Evolutionary conservation across 2,888 invertebrate genomes (phyloP), one percentile per base, ranked within the genome.

Genomic region (Xestoiulus laeticollis): DNA sequence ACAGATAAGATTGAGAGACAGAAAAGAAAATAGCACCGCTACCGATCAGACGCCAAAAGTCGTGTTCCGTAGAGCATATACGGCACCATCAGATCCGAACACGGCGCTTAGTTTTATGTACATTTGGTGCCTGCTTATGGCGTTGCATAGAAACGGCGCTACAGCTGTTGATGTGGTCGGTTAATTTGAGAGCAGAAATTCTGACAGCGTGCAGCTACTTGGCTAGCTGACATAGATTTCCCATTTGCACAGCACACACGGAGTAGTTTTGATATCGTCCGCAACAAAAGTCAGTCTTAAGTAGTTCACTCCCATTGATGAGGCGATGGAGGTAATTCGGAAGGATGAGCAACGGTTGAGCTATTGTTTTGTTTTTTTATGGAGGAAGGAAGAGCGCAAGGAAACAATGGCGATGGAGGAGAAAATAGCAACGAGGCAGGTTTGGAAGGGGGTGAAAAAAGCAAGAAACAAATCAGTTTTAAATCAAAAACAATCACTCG

Each of bases 321-420:
- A 90, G 99, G 99, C 91, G 98, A 98, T 82, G 99, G 99, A 91
- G 99, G 99, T 93, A 99, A 94, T 94, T 99, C 99, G 90, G 98
- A 98, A 89, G 98, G 97, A 93, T 99, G 98, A 91, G 99, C 99
- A 92, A 99, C 96, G 91, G 97, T 96, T 91, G 98, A 97, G 94
- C 99, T 99, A 95, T 90, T n/a, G n/a, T n/a, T n/a, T n/a, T n/a
- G n/a, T n/a, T n/a, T 95, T 95, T 90, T 91, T 88, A 88, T 89
- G 87, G 89, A 89, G 88, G n/a, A n/a, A 26, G 26, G 22, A 44
- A 44, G 26, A 32, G 85, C 22, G 33, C 86, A 88, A 88, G 90
- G 22, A 6, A 19, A 19, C 53, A 53, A 53, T 5, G 53, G 5
- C 16, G n/a, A 91, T 88, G 88, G 84, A 89, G 88, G 84, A 89